A percentile compares a stretch with the other conserved stretches of the same genome.
Evolutionary conservation across 2,113 vertebrate genomes (phyloP).

Genomic region (Rutilus rutilus): DNA sequence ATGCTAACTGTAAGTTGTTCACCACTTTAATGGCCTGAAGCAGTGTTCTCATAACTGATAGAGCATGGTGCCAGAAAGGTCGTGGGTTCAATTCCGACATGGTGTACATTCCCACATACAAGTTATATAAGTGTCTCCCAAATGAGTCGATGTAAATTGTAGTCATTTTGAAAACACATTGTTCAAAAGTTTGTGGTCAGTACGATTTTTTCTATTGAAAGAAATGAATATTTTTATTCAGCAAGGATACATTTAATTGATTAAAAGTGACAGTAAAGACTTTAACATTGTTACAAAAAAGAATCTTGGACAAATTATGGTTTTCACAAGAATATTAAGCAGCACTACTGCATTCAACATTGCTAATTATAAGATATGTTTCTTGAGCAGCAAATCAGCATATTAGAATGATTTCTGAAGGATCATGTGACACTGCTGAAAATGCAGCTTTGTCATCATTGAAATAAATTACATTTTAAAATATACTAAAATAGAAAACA

Average conservation of each 20-base stretch:
- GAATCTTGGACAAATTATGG: background rate
- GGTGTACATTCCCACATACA: background rate
- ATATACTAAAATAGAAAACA: no score
- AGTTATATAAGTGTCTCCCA: background rate
- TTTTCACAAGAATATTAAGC: no score
- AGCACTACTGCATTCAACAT: no score
- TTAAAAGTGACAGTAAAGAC: background rate
- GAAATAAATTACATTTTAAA: no score
- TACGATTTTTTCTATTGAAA: background rate
- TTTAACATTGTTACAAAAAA: background rate
- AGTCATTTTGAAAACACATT: background rate
- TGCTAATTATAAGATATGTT: no score
- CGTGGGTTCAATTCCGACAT: background rate
- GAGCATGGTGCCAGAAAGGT: background rate
- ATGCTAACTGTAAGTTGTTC: slow-evolving; percentile 7
- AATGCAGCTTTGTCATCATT: no score
- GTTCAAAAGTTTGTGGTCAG: background rate
- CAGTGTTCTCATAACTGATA: background rate
- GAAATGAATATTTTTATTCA: background rate
- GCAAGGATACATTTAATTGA: background rate
- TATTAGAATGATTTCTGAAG: no score
- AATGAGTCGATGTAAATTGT: background rate
- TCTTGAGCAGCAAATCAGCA: no score
- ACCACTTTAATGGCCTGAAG: slow-evolving; percentile 20
- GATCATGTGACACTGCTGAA: no score